Evolutionary conservation across 2,888 invertebrate species (phyloP), one percentile per base, ranked within the genome.

Genomic region (Eugnorisma glareosa): DNA sequence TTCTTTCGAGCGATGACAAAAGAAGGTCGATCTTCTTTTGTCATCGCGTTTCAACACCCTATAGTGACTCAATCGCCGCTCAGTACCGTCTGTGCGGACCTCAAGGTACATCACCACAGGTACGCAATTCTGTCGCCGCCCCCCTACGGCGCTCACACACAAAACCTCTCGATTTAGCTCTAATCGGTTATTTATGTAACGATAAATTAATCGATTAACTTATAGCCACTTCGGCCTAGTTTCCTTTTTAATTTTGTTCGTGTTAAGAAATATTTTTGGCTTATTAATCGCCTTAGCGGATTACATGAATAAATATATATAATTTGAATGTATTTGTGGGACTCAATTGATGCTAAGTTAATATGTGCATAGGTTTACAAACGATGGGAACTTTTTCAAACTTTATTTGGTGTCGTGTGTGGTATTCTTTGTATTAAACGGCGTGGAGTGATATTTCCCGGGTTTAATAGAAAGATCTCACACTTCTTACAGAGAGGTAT

Each of bases 171-270:
- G 91, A 93, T 92, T 92, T 89, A 89, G 88, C 90, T 91, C 90
- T 90, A 93, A 94, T 94, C 91, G 91, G 88, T 92, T 92, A 91
- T 92, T 92, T 90, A 91, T 90, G 83, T 89, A 90, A 91, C 88
- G 89, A 88, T 92, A 92, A 92, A 93, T 91, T 91, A 92, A 87
- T 85, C 82, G 89, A 90, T 90, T 91, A 93, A 92, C 87, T 90
- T 93, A 93, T 91, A 85, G 90, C 89, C 82, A 63, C 75, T 80
- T 72, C 86, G 90, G 86, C 92, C 93, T 89, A 90, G 91, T 89
- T 93, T 90, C 87, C 75, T 89, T 90, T 90, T 89, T 89, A 91
- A 92, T 90, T 85, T 85, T 86, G 72, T 84, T 77, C 77, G 73
- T 72, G 88, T 91, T 90, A 83, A 83, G 91, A 81, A 91, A 89